Evolutionary conservation across 2,888 invertebrate species (phyloP), one percentile per base, ranked within the genome.

Genomic region (Dynastes hyllus): DNA sequence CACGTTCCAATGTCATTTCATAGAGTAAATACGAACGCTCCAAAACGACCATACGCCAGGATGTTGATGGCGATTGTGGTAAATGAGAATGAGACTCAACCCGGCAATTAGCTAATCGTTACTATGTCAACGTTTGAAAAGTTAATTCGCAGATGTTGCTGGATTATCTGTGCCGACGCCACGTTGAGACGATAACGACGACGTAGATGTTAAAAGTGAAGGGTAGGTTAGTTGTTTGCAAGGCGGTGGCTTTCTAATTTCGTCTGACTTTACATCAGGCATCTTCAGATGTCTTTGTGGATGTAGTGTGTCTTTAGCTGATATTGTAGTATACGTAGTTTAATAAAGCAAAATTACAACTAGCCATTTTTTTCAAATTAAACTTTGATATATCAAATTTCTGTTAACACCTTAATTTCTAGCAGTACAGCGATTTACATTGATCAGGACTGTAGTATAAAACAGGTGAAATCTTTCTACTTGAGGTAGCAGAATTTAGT

Each of bases 1-100:
- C 73, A 73, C 61, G 73, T 73, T 73, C 58, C 73, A 73, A 73
- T 73, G 73, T 73, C 73, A 73, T 73, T 73, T 13, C 58, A 58
- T 9, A 40, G 40, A 73, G 45, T 53, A 73, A 73, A 58, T 61
- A 45, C 58, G 37, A 58, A 32, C 73, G 40, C 4, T 69, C 11
- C 22, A 45, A 61, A 61, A 40, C 61, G 37, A 73, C 73, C 50
- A 16, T 69, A 61, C 53, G 37, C 45, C 27, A 4, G 3, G 22
- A 50, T 50, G 11, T 27, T 61, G 27, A 61, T 29, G 50, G 40
- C 37, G 53, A 71, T 53, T 27, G 11, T 53, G n/a, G 61, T 61
- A 73, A 73, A 73, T 45, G 61, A 61, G 16, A 73, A 73, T 13
- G 73, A 73, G 61, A 40, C 53, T 70, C 73, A 40, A 29, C 37